A percentile compares a stretch with the other conserved stretches of the same genome.
Evolutionary conservation across 2,797 vertebrate genomes (phyloP).

Genomic region (Amazona ochrocephala): DNA sequence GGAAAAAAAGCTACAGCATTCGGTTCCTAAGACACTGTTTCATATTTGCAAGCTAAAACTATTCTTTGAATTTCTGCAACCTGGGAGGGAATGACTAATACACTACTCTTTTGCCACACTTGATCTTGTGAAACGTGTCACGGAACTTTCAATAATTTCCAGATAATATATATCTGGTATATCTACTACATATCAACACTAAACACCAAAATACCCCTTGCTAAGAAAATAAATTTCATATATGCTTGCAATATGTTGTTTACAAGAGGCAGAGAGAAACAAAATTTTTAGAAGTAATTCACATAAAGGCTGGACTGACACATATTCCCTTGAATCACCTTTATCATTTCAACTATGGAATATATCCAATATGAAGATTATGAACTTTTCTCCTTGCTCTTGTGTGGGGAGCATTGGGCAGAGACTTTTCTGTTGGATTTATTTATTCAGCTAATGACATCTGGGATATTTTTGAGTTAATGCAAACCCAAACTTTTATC

Average conservation of each 20-base stretch:
- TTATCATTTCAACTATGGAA: background rate
- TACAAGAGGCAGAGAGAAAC: background rate
- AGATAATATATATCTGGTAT: background rate
- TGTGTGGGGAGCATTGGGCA: fast-evolving
- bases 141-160: background rate
- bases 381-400: background rate
- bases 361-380: background rate
- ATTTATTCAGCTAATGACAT: background rate
- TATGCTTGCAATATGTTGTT: background rate
- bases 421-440: background rate
- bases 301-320: background rate
- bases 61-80: background rate
- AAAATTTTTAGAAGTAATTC: background rate
- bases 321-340: background rate
- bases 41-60: background rate
- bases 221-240: background rate
- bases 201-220: background rate
- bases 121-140: background rate
- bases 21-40: background rate
- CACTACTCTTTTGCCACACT: background rate
- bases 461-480: background rate
- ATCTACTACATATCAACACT: background rate
- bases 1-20: background rate
- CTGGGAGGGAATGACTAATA: background rate
- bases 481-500: background rate